phyloP scores from a whole-genome alignment of 2,113 vertebrate species.

The Gnathonemus echidnorhynchus region DNA sequence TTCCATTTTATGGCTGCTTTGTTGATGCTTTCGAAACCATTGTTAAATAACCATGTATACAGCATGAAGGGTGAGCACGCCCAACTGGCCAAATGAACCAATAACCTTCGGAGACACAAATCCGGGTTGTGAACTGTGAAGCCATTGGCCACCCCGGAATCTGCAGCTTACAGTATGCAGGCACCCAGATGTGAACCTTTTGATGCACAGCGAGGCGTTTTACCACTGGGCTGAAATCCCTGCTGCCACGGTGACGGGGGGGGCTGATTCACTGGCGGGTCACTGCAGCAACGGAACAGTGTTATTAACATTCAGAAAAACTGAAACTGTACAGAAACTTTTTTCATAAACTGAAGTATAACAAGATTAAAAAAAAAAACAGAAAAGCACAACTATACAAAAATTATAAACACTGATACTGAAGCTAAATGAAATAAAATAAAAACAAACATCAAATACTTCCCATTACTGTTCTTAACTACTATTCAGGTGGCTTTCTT shows the following conservation, averaged over 20 bases:
- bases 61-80: background rate
- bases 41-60: background rate
- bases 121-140: background rate
- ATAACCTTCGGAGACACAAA: background rate
- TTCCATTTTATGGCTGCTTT: background rate
- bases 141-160: background rate
- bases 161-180: background rate
- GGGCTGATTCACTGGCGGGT: background rate
- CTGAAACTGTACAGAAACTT: background rate
- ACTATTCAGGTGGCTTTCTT: background rate
- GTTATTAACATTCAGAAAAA: background rate
- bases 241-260: background rate
- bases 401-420: background rate
- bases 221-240: background rate
- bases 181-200: background rate
- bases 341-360: background rate
- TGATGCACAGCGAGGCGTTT: background rate
- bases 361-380: background rate
- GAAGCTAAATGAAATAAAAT: background rate
- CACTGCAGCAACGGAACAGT: background rate
- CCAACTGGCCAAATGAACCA: background rate
- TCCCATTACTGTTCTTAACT: background rate
- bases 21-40: background rate
- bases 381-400: background rate
- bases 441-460: background rate